phyloP scores from a whole-genome alignment of 2,113 vertebrate species.

The Carlito syrichta region DNA sequence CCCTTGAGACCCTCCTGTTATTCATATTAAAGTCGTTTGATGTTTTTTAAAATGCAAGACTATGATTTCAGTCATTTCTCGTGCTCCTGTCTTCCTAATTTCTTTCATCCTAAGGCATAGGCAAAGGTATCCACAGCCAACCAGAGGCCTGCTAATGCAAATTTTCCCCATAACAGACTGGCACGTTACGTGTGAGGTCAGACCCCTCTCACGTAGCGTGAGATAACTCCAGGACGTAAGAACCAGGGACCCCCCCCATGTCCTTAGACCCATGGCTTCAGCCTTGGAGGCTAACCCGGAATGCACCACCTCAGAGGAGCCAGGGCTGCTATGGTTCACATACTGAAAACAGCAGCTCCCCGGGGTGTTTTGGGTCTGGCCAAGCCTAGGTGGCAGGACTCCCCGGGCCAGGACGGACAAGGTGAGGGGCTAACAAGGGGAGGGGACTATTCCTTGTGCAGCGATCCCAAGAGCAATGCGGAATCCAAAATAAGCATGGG shows the following conservation, averaged over 20 bases:
- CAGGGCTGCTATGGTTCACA: constrained; percentile 69
- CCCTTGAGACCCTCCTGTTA: background rate
- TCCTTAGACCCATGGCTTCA: constrained; percentile 8
- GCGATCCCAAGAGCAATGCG: constrained; percentile 61
- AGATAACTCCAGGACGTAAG: constrained; percentile 24
- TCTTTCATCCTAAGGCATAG: background rate
- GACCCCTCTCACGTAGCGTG: no score
- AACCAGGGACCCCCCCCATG: background rate
- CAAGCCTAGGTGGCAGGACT: constrained; percentile 13
- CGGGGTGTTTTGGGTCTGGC: constrained; percentile 36
- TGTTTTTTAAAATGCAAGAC: background rate
- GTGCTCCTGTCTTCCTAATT: background rate
- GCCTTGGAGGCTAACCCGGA: background rate
- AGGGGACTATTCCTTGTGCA: constrained; percentile 65
- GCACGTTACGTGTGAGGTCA: background rate
- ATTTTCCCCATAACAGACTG: background rate
- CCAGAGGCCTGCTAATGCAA: background rate
- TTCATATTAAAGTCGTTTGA: background rate
- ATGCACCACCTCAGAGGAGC: constrained; percentile 21
- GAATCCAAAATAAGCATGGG: constrained; percentile 82
- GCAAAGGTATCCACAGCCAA: background rate
- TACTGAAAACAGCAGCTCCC: constrained; percentile 73
- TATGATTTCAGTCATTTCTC: background rate
- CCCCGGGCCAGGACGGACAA: constrained; percentile 73
- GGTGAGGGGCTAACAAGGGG: constrained; percentile 78